Conservation (phyloP, 2,113 vertebrate genomes). For the Sinocyclocheilus grahami region DNA sequence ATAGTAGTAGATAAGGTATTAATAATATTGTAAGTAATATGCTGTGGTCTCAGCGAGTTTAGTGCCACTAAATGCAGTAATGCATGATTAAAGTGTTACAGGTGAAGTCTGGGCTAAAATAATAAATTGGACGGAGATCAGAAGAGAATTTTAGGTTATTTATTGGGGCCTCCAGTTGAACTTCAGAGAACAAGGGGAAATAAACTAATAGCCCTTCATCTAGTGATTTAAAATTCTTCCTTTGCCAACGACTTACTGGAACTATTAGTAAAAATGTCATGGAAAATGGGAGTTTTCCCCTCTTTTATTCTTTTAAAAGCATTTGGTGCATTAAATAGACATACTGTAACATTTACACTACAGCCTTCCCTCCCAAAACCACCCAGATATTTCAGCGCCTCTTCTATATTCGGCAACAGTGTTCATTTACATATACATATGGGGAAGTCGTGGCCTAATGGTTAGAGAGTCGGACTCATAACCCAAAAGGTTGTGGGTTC, state of each 20-base stretch:
- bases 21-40: too few relatives aligned
- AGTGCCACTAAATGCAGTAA: neutral
- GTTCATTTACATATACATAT: neutral
- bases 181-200: neutral
- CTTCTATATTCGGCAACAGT: neutral
- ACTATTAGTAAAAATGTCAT: neutral
- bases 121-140: slow-evolving; percentile 39
- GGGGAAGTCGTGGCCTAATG: too few relatives aligned
- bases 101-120: neutral
- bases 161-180: neutral
- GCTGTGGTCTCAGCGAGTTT: neutral
- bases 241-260: neutral
- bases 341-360: neutral
- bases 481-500: too few relatives aligned
- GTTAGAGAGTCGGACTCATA: too few relatives aligned
- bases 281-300: neutral
- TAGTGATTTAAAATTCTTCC: neutral
- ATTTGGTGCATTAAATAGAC: neutral
- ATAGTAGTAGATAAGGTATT: too few relatives aligned
- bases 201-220: neutral
- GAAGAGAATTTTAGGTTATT: slow-evolving; percentile 13
- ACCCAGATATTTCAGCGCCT: neutral
- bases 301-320: neutral
- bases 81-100: neutral
- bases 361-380: neutral